Conservation (phyloP, 2,797 vertebrate species). For the Pelodytes ibericus region DNA sequence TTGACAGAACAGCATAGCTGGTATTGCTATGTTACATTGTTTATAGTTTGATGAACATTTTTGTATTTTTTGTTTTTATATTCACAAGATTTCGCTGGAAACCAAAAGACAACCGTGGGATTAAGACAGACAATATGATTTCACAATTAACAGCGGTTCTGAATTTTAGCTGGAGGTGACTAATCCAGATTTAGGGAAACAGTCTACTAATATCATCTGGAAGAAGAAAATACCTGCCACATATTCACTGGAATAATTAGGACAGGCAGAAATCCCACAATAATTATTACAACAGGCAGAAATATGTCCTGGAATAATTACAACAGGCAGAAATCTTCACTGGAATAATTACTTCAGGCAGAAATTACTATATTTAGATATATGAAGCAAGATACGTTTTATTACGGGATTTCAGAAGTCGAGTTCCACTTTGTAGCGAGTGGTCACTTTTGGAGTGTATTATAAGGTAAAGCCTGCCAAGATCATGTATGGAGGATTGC, state of each 20-base stretch:
- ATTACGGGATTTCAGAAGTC: background rate
- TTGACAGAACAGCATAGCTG: constrained; percentile 11
- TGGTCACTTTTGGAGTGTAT: constrained; percentile 26
- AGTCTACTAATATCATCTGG: background rate
- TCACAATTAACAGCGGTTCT: background rate
- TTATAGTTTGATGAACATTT: background rate
- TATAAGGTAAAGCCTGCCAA: constrained; percentile 52
- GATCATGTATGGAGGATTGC: constrained; percentile 89
- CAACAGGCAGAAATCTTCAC: no score
- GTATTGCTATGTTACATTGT: background rate
- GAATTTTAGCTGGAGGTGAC: background rate
- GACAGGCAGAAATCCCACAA: no score
- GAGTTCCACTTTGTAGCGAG: background rate
- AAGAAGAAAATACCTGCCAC: no score
- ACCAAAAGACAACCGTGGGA: background rate
- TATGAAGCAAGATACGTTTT: background rate
- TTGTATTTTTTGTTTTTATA: background rate
- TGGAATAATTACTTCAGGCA: no score
- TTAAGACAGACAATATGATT: background rate
- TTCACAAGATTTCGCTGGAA: background rate
- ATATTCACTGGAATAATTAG: no score
- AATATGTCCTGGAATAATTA: no score
- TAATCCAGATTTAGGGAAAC: background rate
- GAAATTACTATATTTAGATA: no score
- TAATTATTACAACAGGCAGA: no score